A percentile compares a stretch with the other conserved stretches of the same genome.
Conservation (phyloP, 2,113 vertebrate species). For the Eleginops maclovinus region DNA sequence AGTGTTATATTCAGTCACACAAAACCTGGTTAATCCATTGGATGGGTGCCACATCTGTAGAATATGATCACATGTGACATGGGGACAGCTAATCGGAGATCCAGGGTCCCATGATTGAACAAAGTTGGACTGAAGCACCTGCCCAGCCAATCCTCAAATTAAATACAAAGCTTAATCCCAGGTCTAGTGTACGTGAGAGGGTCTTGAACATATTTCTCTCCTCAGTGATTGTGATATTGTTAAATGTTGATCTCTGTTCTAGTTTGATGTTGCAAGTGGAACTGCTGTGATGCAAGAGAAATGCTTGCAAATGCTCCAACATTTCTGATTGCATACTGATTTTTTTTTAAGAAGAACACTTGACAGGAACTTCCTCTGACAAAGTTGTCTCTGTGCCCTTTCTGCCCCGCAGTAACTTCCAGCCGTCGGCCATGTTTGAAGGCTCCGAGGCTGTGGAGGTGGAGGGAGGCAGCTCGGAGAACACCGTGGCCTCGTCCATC, state of each 20-base stretch:
- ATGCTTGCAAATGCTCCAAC: slow-evolving; percentile 10
- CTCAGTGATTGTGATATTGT: too few species aligned
- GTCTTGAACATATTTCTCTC: too few species aligned
- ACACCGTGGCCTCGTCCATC: slow-evolving; percentile 86
- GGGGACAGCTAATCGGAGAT: neutral
- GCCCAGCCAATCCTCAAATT: too few species aligned
- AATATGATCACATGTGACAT: slow-evolving; percentile 23
- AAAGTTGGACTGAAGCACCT: too few species aligned
- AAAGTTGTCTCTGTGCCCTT: slow-evolving; percentile 56
- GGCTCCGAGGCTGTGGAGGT: slow-evolving; percentile 75
- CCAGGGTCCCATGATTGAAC: too few species aligned
- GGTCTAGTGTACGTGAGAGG: too few species aligned
- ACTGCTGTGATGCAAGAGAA: too few species aligned
- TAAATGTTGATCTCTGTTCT: too few species aligned
- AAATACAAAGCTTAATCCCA: too few species aligned
- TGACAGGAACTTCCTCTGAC: slow-evolving; percentile 61
- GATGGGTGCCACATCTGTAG: neutral
- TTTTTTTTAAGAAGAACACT: neutral
- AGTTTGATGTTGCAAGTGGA: too few species aligned
- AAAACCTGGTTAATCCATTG: slow-evolving; percentile 4
- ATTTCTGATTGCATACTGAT: slow-evolving; percentile 7
- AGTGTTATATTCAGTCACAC: slow-evolving; percentile 12
- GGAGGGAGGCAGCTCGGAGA: slow-evolving; percentile 80
- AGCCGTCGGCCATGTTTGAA: slow-evolving; percentile 89
- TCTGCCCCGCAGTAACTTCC: slow-evolving; percentile 85